Base-by-base conservation (phyloP, 2,113 vertebrate species). In the Ceyx cyanopectus region DNA sequence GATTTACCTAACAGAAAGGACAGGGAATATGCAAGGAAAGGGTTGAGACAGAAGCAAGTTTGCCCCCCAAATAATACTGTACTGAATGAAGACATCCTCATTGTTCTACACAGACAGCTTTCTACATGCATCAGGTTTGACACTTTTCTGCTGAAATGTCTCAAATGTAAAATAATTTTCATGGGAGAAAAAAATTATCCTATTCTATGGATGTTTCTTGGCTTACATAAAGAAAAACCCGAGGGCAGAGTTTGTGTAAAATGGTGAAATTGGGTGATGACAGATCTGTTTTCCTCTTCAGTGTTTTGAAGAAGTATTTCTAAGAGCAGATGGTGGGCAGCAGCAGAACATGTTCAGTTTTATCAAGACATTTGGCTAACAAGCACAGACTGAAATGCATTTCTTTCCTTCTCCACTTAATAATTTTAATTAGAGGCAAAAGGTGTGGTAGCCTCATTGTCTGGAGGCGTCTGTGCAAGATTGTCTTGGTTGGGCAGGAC, bases 361-460 rank as follows among this genome's bases (percentile, higher is more conserved):
- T 93, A 96, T 94, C 93, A 84, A 85, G 92, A 85, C 94, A 96
- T 92, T 92, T 92, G 90, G 90, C 79, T 94, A 91, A 73, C 88
- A 92, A 94, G 86, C 91, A 93, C 77, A 96, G 91, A 77, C 88
- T 86, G 61, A 94, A 89, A 89, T 67, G 10, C 29, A 40, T 76
- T 94, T 95, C 51, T 91, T 75, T 90, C 74, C 68, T 95, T 92
- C 91, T 91, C 4, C 5, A 81, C 81, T 94, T 93, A 89, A 88
- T 95, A 93, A 75, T 91, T 95, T 96, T 93, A 95, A 92, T 93
- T 93, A 94, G 76, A 94, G 87, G 76, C 80, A 94, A 92, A 93
- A 91, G 91, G 87, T 68, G 69, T 83, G 89, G 89, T 62, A 87
- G 62, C 27, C 80, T 91, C 50, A 58, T 86, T 90, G 69, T 70